Percentiles rank a stretch among this genome's conserved stretches.
Evolutionary conservation across 2,888 invertebrate species (phyloP).

Genomic region (Cheilosia variabilis): DNA sequence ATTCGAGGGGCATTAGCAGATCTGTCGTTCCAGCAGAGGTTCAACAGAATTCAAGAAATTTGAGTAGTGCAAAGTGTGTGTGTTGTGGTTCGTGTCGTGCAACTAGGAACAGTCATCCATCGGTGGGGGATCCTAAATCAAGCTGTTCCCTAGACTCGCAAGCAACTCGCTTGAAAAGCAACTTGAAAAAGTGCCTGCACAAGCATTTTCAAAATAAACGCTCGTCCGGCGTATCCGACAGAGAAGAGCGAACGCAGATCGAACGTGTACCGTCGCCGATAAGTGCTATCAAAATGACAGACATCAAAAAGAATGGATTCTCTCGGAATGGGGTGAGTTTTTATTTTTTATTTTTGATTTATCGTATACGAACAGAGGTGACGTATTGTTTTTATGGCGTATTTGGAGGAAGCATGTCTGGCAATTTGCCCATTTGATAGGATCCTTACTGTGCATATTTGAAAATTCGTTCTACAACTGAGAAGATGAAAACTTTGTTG

Average conservation of each 20-base stretch:
- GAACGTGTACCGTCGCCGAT: not conserved
- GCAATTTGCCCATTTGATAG: not conserved
- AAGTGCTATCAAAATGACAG: conserved; percentile 49
- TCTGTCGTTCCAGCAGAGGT: not conserved
- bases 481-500: not conserved
- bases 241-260: not conserved
- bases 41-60: conserved; percentile 23
- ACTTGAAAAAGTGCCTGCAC: conserved; percentile 64
- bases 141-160: conserved; percentile 56
- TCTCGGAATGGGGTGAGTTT: conserved; percentile 66
- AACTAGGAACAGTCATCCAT: not conserved
- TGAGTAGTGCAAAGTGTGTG: conserved; percentile 36
- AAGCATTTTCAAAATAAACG: conserved; percentile 48
- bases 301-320: conserved; percentile 68
- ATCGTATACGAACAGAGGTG: not conserved
- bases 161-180: conserved; percentile 59
- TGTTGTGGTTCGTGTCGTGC: conserved; percentile 46
- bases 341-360: conserved; percentile 8
- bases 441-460: not conserved
- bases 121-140: conserved; percentile 2
- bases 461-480: no score
- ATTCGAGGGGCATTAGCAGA: conserved; percentile 27
- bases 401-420: not conserved
- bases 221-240: conserved; percentile 4
- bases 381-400: conserved; percentile 16